Evolutionary conservation across 1,140 invertebrate species (phyloP), one percentile per base, ranked within the genome.

Genomic region (Atta colombica): DNA sequence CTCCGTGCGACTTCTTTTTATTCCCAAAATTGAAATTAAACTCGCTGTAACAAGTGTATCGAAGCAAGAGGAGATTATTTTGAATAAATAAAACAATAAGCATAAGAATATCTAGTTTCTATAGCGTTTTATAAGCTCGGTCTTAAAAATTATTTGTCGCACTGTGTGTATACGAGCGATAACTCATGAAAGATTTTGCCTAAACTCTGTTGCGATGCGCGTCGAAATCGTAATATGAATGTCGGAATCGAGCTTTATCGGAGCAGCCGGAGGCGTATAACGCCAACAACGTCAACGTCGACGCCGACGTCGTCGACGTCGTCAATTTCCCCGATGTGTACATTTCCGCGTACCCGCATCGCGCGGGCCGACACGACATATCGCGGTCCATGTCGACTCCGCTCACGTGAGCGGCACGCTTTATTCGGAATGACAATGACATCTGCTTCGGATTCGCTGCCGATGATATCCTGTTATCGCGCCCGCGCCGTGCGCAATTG

Each of bases 381-480:
- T 82, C 49, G 69, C 18, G 45, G 60, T 49, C 82, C 66, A 65
- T 12, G 66, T 72, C 63, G 16, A 31, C 28, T 31, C 28, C 28
- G 4, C 69, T 87, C 80, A 84, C 86, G 69, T 60, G 80, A 85
- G 39, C 35, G 49, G 66, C 16, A 60, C 31, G 72, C 63, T 71
- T n/a, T 21, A 25, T 25, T 18, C 18, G 31, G 74, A 85, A 85
- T 68, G 74, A 77, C 74, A 71, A 78, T 86, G 87, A 65, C 84
- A 88, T 88, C 84, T 86, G 87, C 45, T 88, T 80, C 53, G 75
- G 55, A 88, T 88, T 65, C 75, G 71, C 77, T 18, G 25, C 2
- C 35, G 35, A 21, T 25, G 21, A 25, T 25, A 1, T 58, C n/a
- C 35, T 77, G 71, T 77, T 75, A 63, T 77, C 65, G 53, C 31